A percentile compares a stretch with the other conserved stretches of the same genome.
These are phyloP conservation scores for Apantesis nais DNA, from an alignment of 2,888 invertebrate species.

Conservation along the genomic window DNA sequence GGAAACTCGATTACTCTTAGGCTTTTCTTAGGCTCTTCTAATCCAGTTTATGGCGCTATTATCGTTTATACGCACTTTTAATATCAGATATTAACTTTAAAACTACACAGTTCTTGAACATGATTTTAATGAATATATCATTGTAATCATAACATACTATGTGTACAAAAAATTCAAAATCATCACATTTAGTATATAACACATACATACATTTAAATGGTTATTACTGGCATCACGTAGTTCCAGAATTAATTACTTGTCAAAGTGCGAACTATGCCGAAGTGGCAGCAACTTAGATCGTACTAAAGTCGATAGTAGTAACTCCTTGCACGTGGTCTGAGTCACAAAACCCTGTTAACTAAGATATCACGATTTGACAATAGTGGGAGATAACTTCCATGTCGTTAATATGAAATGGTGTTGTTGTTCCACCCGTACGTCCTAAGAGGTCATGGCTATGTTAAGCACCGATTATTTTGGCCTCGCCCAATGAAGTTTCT, in stretches of 20 bases:
- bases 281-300: constrained; percentile 50
- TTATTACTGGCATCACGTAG: constrained; percentile 25
- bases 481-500: neutral
- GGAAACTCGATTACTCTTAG: neutral
- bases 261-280: constrained; percentile 56
- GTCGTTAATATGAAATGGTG: constrained; percentile 26
- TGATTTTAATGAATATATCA: neutral
- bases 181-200: neutral
- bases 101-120: too few species aligned
- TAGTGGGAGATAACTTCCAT: constrained; percentile 45
- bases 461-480: neutral
- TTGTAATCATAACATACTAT: neutral
- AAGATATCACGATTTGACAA: constrained; percentile 48
- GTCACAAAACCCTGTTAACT: constrained; percentile 51
- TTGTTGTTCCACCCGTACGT: constrained; percentile 9
- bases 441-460: neutral
- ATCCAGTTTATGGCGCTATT: neutral
- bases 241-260: constrained; percentile 53
- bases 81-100: neutral
- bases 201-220: neutral
- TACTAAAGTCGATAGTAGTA: constrained; percentile 53
- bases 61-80: neutral
- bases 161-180: neutral
- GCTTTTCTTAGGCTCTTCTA: neutral
- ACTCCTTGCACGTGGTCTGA: constrained; percentile 55